phyloP scores from a whole-genome alignment of 1,140 invertebrate genomes.

The Plectrocnemia conspersa region DNA sequence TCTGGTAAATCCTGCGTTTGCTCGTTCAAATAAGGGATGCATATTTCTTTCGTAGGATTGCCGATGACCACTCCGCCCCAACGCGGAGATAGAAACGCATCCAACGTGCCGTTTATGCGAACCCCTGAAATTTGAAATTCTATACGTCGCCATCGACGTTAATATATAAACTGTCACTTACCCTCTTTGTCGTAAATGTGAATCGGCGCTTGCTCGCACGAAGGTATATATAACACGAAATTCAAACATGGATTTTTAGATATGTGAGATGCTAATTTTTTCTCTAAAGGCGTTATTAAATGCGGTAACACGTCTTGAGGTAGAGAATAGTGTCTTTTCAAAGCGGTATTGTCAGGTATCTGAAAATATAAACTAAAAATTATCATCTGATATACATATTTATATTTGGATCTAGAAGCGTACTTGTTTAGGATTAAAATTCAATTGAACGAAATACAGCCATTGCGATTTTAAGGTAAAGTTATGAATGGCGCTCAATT shows the following conservation, averaged over 20 bases:
- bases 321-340: slow-evolving; percentile 57
- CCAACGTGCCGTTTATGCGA: slow-evolving; percentile 42
- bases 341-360: slow-evolving; percentile 48
- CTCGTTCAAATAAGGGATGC: slow-evolving; percentile 41
- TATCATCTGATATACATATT: too few species aligned
- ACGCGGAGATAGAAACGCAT: slow-evolving; percentile 80
- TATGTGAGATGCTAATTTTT: slow-evolving; percentile 78
- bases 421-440: slow-evolving; percentile 56
- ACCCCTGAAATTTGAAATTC: slow-evolving; percentile 10
- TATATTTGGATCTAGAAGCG: too few species aligned
- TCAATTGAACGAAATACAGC: slow-evolving; percentile 76
- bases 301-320: slow-evolving; percentile 62
- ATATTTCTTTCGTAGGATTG: slow-evolving; percentile 60
- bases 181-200: slow-evolving; percentile 59
- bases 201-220: slow-evolving; percentile 68
- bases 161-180: slow-evolving; percentile 16
- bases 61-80: slow-evolving; percentile 85
- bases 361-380: too few species aligned
- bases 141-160: neutral
- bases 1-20: slow-evolving; percentile 36
- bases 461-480: slow-evolving; percentile 82
- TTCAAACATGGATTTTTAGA: slow-evolving; percentile 78
- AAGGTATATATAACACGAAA: slow-evolving; percentile 76
- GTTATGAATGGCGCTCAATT: slow-evolving; percentile 63
- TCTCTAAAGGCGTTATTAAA: slow-evolving; percentile 77